Evolutionary conservation across 92 coral and sea anemone species (phyloP), one percentile per base, ranked within the genome.

Genomic region (Desmophyllum pertusum): DNA sequence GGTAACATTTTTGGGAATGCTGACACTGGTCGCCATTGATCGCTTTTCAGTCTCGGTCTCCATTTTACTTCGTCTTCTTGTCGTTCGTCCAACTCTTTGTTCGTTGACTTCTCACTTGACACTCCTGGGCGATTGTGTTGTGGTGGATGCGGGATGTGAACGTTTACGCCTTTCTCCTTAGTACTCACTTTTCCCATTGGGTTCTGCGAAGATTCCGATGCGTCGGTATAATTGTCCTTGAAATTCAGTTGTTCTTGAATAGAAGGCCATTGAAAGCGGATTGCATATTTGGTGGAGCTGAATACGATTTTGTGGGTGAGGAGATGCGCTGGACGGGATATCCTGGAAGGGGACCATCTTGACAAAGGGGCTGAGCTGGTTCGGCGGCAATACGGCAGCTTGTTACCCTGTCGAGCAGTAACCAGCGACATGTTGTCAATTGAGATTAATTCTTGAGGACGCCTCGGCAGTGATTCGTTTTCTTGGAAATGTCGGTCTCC

Each of bases 261-360:
- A 14, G 61, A 8, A 15, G 70, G 70, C 82, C 72, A 78, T 25
- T 38, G 50, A 78, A 78, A n/a, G 71, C 39, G 30, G 52, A 13
- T 36, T 21, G 15, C 39, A 40, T 17, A 10, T 45, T 64, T 25
- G 36, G 29, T 14, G 76, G 76, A 39, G 84, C 84, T 23, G 84
- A 80, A 4, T 10, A 4, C 36, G 36, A 36, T 46, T 13, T 33
- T 67, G 35, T n/a, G 3, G 76, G n/a, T 6, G 76, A 9, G 76
- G 25, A 41, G 36, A 62, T 21, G 19, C 11, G 39, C 21, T 6
- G 55, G 65, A 35, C 8, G 21, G 4, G 48, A 35, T 6, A 0
- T 46, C 27, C 48, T 29, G 29, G 33, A 5, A 15, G 83, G 33
- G 1, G 50, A 30, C 17, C 13, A 42, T 0, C 4, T 6, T 18